Evolutionary conservation across 1,140 invertebrate species (phyloP).

Genomic region (Pollicipes pollicipes): DNA sequence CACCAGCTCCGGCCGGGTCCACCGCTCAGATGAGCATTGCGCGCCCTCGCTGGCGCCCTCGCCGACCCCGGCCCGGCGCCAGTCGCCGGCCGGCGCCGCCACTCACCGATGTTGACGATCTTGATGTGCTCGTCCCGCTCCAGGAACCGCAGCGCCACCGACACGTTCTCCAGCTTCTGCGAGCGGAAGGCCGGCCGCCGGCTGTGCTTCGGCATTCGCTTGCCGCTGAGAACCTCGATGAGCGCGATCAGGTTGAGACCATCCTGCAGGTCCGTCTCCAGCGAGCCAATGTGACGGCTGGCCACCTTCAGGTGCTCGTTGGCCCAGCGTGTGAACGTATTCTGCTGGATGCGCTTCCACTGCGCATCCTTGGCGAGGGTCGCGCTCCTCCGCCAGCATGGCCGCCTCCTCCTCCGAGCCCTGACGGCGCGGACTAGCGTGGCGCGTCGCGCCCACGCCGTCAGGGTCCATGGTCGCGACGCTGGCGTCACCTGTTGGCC

Average conservation of each 20-base stretch:
- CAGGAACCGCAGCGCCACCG: conserved; percentile 72
- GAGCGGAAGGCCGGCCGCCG: conserved; percentile 71
- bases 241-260: conserved; percentile 63
- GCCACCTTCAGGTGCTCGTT: conserved; percentile 77
- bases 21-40: no score
- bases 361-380: conserved; percentile 77
- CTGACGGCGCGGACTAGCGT: conserved; percentile 4
- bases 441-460: no score
- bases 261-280: conserved; percentile 72
- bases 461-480: no score
- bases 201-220: conserved; percentile 64
- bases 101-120: conserved; percentile 78
- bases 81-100: no score
- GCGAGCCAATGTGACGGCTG: conserved; percentile 53
- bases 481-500: no score
- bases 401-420: conserved; percentile 43
- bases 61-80: no score
- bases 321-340: conserved; percentile 87
- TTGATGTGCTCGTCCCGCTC: conserved; percentile 71
- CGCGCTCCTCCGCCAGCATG: conserved; percentile 58
- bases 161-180: conserved; percentile 81
- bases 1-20: no score
- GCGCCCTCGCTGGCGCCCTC: no score
- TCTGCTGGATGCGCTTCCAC: conserved; percentile 88
- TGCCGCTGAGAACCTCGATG: conserved; percentile 70